Evolutionary conservation across 2,113 vertebrate species (phyloP), one percentile per base, ranked within the genome.

Genomic region (Alethe castanea): DNA sequence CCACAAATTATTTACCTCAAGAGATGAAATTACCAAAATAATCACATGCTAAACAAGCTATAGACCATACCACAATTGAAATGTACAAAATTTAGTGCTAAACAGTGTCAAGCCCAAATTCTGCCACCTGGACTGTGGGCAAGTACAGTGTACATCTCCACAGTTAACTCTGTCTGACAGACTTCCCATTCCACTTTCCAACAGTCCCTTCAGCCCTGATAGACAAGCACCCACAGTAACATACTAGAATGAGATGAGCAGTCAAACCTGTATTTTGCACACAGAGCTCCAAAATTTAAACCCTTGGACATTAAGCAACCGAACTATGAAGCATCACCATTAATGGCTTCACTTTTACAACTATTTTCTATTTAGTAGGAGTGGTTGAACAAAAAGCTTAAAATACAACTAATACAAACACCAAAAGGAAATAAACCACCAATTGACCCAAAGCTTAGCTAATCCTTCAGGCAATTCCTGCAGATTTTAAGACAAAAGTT

Each of bases 401-500:
- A 52, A 78, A 88, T 45, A 7, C 3, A 69, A 14, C 28, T 44
- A 65, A 80, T 35, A 48, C 11, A 71, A 88, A 79, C n/a, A 78
- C 8, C 3, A 9, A 44, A 72, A 83, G 11, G 42, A 85, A 96
- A 85, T 25, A 89, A 91, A 53, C 5, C 35, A 54, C 2, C 35
- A 44, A 24, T 3, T 65, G 29, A 71, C 12, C 76, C 61, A 20
- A 79, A 73, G 33, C 56, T 82, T 44, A 86, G 26, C 35, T 82
- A 69, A 86, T 66, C 50, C 29, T 69, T 42, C 62, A 70, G 65
- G 35, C 24, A 45, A 50, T 24, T 79, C 44, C 81, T 78, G 61
- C 66, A 90, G 90, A 22, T 93, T 92, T 92, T 78, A 60, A 90
- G 44, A 73, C 47, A 71, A 59, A 91, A 97, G 76, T 87, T 85